These are phyloP conservation scores for Heteromormyrus szaboi DNA, from an alignment of 2,797 vertebrate species.

Conservation along the genomic window DNA sequence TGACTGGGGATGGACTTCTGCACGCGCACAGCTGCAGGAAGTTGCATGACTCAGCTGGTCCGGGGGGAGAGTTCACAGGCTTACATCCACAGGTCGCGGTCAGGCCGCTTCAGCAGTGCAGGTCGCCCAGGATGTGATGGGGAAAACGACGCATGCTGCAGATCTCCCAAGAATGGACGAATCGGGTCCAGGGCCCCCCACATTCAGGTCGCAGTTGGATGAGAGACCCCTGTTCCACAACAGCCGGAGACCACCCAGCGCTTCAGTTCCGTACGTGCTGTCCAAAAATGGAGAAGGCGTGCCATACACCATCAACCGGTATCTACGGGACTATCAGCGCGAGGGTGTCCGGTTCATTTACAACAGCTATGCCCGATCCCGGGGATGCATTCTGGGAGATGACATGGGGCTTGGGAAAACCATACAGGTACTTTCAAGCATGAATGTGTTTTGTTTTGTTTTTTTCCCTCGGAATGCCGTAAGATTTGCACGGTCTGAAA, in stretches of 20 bases:
- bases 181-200: slow-evolving; percentile 53
- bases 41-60: background rate
- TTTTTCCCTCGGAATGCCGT: background rate
- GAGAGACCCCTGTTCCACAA: slow-evolving; percentile 83
- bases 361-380: slow-evolving; percentile 64
- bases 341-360: slow-evolving; percentile 82
- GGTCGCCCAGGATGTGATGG: slow-evolving; percentile 49
- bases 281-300: slow-evolving; percentile 62
- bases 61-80: background rate
- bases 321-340: slow-evolving; percentile 87
- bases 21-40: background rate
- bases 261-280: slow-evolving; percentile 62
- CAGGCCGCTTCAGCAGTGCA: slow-evolving; percentile 55
- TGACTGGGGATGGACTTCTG: background rate
- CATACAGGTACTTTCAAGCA: slow-evolving; percentile 71
- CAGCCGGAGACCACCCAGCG: slow-evolving; percentile 45
- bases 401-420: slow-evolving; percentile 98
- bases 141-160: slow-evolving; percentile 54
- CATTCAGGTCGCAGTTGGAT: slow-evolving; percentile 21
- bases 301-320: slow-evolving; percentile 90
- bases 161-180: slow-evolving; percentile 52
- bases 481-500: background rate
- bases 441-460: slow-evolving; percentile 1
- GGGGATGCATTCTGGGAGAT: slow-evolving; percentile 89
- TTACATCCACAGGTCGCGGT: slow-evolving; percentile 45